Evolutionary conservation across 2,888 invertebrate genomes (phyloP).

Genomic region (Orchesellides sinensis): DNA sequence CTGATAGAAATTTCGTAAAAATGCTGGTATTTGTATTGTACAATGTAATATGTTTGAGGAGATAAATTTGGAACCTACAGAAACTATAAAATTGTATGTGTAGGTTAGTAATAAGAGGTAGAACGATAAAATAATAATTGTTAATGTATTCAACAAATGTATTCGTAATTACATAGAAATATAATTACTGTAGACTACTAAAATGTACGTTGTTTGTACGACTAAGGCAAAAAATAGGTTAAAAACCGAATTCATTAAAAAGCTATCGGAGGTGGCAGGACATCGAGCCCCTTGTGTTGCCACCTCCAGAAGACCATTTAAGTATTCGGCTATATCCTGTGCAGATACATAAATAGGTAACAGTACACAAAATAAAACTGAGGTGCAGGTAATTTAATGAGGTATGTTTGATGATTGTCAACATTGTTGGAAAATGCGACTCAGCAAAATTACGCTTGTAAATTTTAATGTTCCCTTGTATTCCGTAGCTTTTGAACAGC

Average conservation of each 20-base stretch:
- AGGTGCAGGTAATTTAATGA: background rate
- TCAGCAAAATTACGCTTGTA: background rate
- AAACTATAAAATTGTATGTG: background rate
- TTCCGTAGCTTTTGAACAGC: too few species aligned
- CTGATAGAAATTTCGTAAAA: slow-evolving; percentile 49
- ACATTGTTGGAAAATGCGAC: background rate
- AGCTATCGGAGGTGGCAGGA: slow-evolving; percentile 42
- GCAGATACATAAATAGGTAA: background rate
- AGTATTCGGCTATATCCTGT: background rate
- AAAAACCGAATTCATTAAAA: slow-evolving; percentile 6
- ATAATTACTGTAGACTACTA: background rate
- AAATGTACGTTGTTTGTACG: background rate
- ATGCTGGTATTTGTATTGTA: slow-evolving; percentile 5
- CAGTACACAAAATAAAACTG: background rate
- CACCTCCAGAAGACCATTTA: slow-evolving; percentile 39
- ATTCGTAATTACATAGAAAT: background rate
- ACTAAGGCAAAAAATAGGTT: background rate
- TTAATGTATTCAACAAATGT: background rate
- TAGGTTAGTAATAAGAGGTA: background rate
- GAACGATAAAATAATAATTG: background rate
- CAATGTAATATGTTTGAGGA: background rate
- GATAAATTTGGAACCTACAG: background rate
- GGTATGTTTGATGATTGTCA: background rate
- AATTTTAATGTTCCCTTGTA: background rate
- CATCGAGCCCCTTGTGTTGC: slow-evolving; percentile 69